Percentiles rank a stretch among this genome's conserved stretches.
Conservation (phyloP, 1,140 invertebrate species). For the Galendromus occidentalis region DNA sequence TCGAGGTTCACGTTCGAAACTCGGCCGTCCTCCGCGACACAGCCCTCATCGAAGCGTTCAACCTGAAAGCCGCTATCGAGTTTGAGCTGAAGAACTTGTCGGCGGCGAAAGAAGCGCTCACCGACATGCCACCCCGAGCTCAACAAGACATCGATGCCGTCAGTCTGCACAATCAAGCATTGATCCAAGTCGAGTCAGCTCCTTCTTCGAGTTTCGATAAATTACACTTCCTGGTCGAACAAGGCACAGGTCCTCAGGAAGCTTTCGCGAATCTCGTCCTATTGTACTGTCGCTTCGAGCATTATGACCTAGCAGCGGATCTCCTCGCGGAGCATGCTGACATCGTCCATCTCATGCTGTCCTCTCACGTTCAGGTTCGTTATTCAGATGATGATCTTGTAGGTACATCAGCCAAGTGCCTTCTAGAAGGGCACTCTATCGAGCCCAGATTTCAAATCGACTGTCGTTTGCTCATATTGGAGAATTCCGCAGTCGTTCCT, state of each 20-base stretch:
- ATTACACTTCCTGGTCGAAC: slow-evolving; percentile 83
- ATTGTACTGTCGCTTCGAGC: slow-evolving; percentile 90
- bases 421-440: no score
- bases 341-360: slow-evolving; percentile 86
- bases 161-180: slow-evolving; percentile 88
- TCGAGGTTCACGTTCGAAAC: slow-evolving; percentile 88
- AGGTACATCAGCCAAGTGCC: no score
- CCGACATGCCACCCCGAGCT: slow-evolving; percentile 84
- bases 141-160: slow-evolving; percentile 96
- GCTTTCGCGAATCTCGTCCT: slow-evolving; percentile 90
- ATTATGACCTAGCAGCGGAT: slow-evolving; percentile 92
- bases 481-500: slow-evolving; percentile 34
- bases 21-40: slow-evolving; percentile 86
- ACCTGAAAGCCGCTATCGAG: slow-evolving; percentile 94
- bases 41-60: slow-evolving; percentile 91
- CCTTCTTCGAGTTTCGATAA: slow-evolving; percentile 89
- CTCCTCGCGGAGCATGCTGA: slow-evolving; percentile 93
- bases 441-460: no score
- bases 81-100: slow-evolving; percentile 89
- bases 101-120: slow-evolving; percentile 73
- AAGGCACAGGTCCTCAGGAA: slow-evolving; percentile 82
- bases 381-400: no score
- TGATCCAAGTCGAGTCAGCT: slow-evolving; percentile 76
- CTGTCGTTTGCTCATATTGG: no score
- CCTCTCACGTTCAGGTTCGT: slow-evolving; percentile 40